Conservation (phyloP, 1,140 invertebrate genomes). For the Megalopta genalis region DNA sequence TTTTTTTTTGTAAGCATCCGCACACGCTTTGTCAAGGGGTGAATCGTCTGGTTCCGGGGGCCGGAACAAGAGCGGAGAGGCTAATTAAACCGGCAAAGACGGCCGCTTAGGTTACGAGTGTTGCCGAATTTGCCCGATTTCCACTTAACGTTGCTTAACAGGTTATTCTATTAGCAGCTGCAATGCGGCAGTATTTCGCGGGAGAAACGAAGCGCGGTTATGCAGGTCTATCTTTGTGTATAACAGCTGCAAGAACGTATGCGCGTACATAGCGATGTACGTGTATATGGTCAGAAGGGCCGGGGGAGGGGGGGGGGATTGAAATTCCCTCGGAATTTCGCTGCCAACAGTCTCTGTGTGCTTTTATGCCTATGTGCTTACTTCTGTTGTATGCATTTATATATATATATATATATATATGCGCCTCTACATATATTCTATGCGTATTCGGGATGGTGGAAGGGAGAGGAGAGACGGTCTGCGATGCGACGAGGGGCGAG, state of each 20-base stretch:
- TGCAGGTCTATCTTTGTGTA: constrained; percentile 36
- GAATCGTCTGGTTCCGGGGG: no score
- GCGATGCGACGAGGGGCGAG: not conserved
- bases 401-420: not conserved
- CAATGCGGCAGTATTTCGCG: constrained; percentile 63
- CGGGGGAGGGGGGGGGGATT: not conserved
- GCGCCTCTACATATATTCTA: no score
- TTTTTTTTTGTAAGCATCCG: no score
- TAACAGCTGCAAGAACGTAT: constrained; percentile 1
- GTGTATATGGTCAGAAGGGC: not conserved
- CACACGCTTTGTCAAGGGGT: no score
- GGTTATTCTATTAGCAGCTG: constrained; percentile 60
- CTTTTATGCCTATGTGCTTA: constrained; percentile 20
- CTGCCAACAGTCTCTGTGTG: constrained; percentile 31
- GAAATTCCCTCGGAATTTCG: constrained; percentile 45
- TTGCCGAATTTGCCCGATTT: not conserved
- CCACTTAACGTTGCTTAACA: constrained; percentile 7
- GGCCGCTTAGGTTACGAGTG: not conserved
- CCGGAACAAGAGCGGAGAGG: no score
- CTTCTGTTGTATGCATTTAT: constrained; percentile 14
- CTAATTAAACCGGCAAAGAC: not conserved
- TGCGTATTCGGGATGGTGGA: no score
- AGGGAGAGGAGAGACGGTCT: no score
- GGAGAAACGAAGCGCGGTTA: constrained; percentile 57
- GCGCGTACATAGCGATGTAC: not conserved